Evolutionary conservation across 2,888 invertebrate species (phyloP).

Genomic region (Polydrusus tereticollis): DNA sequence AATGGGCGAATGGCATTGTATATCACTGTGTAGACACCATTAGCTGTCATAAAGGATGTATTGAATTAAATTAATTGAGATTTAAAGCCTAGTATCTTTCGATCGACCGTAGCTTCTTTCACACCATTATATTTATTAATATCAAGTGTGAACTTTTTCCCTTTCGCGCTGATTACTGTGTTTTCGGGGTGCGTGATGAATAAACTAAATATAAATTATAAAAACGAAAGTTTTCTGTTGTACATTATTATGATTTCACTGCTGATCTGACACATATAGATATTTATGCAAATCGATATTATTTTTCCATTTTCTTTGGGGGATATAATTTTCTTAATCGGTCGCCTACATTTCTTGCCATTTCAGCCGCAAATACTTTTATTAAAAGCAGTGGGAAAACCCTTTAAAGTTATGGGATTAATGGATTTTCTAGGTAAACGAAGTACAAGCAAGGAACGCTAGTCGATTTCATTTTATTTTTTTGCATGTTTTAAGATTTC

Average conservation of each 20-base stretch:
- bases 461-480: too few species aligned
- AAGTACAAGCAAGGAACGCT: too few species aligned
- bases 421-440: too few species aligned
- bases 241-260: conserved; percentile 19
- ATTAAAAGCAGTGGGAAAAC: neutral
- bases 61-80: conserved; percentile 53
- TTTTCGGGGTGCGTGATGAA: conserved; percentile 23
- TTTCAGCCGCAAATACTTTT: neutral
- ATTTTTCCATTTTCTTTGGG: conserved; percentile 10
- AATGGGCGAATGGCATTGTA: conserved; percentile 28
- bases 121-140: conserved; percentile 43
- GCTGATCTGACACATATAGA: conserved; percentile 25
- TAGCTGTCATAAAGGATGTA: conserved; percentile 50
- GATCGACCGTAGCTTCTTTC: conserved; percentile 32
- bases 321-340: conserved; percentile 20
- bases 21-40: conserved; percentile 26
- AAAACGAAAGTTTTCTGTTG: conserved; percentile 12
- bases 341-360: conserved; percentile 3
- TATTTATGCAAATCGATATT: conserved; percentile 24
- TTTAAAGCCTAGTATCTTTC: conserved; percentile 50
- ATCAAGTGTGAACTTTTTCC: conserved; percentile 21
- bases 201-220: conserved; percentile 27
- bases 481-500: too few species aligned
- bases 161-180: conserved; percentile 15
- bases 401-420: too few species aligned